Conservation (phyloP, 2,888 invertebrate species). For the Tubulanus polymorphus region DNA sequence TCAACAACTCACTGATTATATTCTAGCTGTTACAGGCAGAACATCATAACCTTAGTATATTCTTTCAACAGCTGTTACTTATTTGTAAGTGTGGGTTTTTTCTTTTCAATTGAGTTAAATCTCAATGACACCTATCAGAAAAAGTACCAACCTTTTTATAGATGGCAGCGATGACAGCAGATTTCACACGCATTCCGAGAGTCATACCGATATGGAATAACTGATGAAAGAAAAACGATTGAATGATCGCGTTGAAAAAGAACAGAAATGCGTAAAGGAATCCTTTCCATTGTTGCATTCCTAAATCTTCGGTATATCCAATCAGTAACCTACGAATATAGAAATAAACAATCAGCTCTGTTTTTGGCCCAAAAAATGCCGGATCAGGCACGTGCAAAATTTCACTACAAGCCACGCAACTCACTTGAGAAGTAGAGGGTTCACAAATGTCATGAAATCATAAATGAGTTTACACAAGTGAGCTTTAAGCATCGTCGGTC, state of each 20-base stretch:
- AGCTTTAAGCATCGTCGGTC: conserved; percentile 28
- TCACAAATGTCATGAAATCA: conserved; percentile 33
- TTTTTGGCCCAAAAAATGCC: too few species aligned
- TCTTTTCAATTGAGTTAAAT: too few species aligned
- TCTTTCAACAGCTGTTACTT: too few species aligned
- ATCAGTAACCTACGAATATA: conserved; percentile 36
- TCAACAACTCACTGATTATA: too few species aligned
- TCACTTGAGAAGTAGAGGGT: conserved; percentile 29
- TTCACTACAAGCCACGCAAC: conserved; percentile 4
- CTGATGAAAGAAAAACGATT: conserved; percentile 81
- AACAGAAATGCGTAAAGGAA: conserved; percentile 75
- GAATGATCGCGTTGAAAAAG: conserved; percentile 70
- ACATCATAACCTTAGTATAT: too few species aligned
- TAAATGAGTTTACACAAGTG: conserved; percentile 31
- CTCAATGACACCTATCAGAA: too few species aligned
- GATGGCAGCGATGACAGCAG: conserved; percentile 82
- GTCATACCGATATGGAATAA: conserved; percentile 79
- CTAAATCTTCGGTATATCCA: conserved; percentile 28
- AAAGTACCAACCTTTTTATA: conserved; percentile 65
- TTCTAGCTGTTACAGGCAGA: too few species aligned
- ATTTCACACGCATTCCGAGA: conserved; percentile 83
- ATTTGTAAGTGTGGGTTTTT: too few species aligned
- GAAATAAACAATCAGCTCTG: neutral
- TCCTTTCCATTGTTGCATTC: conserved; percentile 74
- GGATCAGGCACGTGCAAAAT: neutral